A percentile compares a stretch with the other conserved stretches of the same genome.
Conservation (phyloP, 2,888 invertebrate species). For the Petrolisthes manimaculis region DNA sequence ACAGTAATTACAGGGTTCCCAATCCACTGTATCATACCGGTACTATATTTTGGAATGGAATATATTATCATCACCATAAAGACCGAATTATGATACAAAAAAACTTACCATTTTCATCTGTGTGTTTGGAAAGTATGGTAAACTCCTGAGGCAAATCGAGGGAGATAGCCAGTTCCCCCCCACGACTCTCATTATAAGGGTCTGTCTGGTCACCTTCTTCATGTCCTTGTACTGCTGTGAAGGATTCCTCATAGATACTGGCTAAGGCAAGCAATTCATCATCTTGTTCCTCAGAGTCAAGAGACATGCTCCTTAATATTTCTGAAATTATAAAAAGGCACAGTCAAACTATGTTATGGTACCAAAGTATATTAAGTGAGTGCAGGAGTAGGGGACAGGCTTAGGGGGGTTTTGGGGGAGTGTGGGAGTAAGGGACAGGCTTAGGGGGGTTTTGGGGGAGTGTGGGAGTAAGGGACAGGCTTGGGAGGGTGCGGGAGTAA, state of each 20-base stretch:
- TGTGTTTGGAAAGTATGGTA: conserved; percentile 23
- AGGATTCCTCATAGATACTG: conserved; percentile 63
- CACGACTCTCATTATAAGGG: neutral
- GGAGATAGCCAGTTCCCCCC: conserved; percentile 51
- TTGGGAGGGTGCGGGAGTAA: no score
- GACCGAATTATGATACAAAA: no score
- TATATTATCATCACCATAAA: no score
- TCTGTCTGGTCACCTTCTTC: conserved; percentile 16
- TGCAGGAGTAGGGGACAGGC: no score
- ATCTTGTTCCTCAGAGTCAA: conserved; percentile 60
- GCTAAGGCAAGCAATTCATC: conserved; percentile 63
- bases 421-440: no score
- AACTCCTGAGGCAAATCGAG: conserved; percentile 51
- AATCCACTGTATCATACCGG: no score
- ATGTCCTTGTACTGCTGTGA: conserved; percentile 37
- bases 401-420: no score
- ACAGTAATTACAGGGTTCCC: no score
- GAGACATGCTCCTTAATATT: conserved; percentile 39
- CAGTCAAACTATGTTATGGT: neutral
- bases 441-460: no score
- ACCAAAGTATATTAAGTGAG: neutral
- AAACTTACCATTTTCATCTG: conserved; percentile 36
- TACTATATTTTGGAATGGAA: no score
- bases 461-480: no score
- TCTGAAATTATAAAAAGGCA: neutral